Evolutionary conservation across 2,888 invertebrate genomes (phyloP).

Genomic region (Diadegma fenestrale): DNA sequence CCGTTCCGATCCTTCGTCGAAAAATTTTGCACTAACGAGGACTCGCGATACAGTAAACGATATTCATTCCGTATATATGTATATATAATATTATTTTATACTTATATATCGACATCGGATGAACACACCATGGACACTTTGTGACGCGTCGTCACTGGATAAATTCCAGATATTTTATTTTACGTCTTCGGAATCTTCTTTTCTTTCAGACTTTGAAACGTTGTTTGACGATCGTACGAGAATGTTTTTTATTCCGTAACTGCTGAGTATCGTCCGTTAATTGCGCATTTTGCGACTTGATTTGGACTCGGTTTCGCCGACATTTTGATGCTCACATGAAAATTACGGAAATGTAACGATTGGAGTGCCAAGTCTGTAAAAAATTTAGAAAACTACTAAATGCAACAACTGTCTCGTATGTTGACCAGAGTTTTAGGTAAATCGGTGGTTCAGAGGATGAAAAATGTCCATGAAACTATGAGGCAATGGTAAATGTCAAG

Average conservation of each 20-base stretch:
- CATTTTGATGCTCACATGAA: neutral
- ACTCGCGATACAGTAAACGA: slow-evolving; percentile 33
- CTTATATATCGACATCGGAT: neutral
- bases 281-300: no score
- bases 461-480: slow-evolving; percentile 41
- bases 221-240: neutral
- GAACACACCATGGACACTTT: neutral
- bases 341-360: neutral
- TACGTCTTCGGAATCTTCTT: neutral
- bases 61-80: neutral
- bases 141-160: neutral
- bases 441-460: slow-evolving; percentile 35
- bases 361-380: neutral
- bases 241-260: neutral
- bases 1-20: slow-evolving; percentile 31
- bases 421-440: slow-evolving; percentile 39
- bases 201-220: neutral
- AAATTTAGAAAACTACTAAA: neutral
- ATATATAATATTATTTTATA: neutral
- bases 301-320: neutral
- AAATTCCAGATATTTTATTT: neutral
- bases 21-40: slow-evolving; percentile 58
- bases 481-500: slow-evolving; percentile 1
- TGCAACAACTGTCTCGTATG: neutral
- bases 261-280: neutral